Percentiles rank a stretch among this genome's conserved stretches.
Evolutionary conservation across 2,113 vertebrate genomes (phyloP).

Genomic region (Elephas maximus): DNA sequence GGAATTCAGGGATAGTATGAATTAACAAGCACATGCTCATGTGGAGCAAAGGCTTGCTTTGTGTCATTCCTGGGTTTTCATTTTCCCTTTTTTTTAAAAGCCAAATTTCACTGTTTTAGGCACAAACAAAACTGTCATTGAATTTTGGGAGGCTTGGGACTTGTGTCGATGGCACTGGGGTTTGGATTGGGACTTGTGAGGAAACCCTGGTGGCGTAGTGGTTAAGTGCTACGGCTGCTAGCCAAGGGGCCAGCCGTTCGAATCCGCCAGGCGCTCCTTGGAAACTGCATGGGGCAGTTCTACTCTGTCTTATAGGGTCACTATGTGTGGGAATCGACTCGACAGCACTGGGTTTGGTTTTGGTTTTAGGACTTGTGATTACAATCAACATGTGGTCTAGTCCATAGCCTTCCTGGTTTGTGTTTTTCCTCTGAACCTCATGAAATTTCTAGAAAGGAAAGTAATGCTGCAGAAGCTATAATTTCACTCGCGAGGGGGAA

Average conservation of each 20-base stretch:
- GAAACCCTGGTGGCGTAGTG: no score
- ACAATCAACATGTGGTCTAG: no score
- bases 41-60: background rate
- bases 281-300: no score
- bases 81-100: background rate
- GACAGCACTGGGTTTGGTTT: no score
- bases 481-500: background rate
- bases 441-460: slow-evolving; percentile 28
- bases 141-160: background rate
- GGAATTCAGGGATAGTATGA: background rate
- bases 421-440: background rate
- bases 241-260: no score
- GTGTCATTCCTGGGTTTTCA: background rate
- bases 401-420: background rate
- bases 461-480: background rate
- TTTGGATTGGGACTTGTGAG: no score
- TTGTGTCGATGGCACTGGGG: no score
- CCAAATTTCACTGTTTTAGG: slow-evolving; percentile 35
- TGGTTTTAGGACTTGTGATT: background rate
- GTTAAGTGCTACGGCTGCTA: no score
- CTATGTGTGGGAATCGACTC: no score
- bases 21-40: background rate
- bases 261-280: no score
- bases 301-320: no score
- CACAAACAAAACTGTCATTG: background rate